Evolutionary conservation across 2,797 vertebrate genomes (phyloP).

Genomic region (Poeciliopsis paucimaculata): DNA sequence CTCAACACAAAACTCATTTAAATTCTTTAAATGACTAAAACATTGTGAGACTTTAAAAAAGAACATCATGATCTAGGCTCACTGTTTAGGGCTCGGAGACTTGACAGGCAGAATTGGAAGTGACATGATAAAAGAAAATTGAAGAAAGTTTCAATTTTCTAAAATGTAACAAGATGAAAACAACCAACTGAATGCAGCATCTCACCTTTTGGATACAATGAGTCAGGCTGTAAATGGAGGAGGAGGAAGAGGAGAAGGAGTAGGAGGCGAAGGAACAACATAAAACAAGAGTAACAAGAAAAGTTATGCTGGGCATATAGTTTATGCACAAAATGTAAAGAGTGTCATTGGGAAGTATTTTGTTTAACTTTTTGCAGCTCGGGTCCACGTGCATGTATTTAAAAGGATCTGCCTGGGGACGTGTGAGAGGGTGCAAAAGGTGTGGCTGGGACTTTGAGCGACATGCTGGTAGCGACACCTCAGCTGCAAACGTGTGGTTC

Average conservation of each 20-base stretch:
- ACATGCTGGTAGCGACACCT: conserved; percentile 60
- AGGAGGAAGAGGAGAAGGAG: conserved; percentile 39
- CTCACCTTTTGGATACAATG: conserved; percentile 68
- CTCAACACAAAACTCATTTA: background rate
- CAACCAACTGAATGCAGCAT: conserved; percentile 55
- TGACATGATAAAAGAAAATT: conserved; percentile 33
- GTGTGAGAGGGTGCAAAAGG: conserved; percentile 23
- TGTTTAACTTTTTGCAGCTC: background rate
- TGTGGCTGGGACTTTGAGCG: conserved; percentile 63
- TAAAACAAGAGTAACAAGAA: conserved; percentile 29
- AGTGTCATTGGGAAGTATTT: conserved; percentile 5
- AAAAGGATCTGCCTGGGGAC: conserved; percentile 3
- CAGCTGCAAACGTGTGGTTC: conserved; percentile 69
- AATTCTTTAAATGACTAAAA: background rate
- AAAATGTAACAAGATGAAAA: conserved; percentile 48
- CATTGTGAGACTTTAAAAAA: conserved; percentile 15
- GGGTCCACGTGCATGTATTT: conserved; percentile 13
- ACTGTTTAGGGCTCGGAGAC: conserved; percentile 1
- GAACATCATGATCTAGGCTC: conserved; percentile 25
- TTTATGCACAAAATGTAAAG: conserved; percentile 22
- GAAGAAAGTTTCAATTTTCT: conserved; percentile 25
- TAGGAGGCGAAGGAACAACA: conserved; percentile 32
- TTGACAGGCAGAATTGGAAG: conserved; percentile 28
- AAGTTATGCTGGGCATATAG: conserved; percentile 31
- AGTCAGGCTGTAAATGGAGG: conserved; percentile 59